phyloP scores from a whole-genome alignment of 2,113 vertebrate genomes.

The Leucopternis melanops region DNA sequence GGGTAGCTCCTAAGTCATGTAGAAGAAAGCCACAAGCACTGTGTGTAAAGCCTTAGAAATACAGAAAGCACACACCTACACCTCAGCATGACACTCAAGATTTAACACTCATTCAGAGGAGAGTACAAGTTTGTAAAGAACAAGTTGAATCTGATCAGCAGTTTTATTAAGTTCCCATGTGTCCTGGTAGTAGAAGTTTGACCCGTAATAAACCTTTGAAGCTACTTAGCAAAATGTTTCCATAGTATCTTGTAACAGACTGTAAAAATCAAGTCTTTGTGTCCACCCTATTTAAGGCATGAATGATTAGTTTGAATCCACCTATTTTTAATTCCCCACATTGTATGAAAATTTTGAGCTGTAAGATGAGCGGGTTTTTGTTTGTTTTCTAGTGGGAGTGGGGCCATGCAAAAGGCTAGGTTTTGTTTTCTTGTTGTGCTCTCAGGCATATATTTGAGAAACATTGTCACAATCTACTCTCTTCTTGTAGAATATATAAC shows the following conservation, averaged over 20 bases:
- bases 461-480: not conserved
- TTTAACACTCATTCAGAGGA: not conserved
- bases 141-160: not conserved
- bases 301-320: not conserved
- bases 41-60: not conserved
- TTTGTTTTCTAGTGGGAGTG: not conserved
- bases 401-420: not conserved
- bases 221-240: not conserved
- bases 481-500: not conserved
- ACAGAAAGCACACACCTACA: not conserved
- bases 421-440: not conserved
- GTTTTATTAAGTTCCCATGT: not conserved
- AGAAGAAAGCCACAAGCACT: not conserved
- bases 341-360: not conserved
- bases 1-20: not conserved
- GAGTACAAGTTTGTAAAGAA: not conserved
- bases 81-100: not conserved
- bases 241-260: not conserved
- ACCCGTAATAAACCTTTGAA: not conserved
- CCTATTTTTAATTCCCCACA: not conserved
- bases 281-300: not conserved
- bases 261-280: not conserved
- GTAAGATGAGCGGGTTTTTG: accelerated
- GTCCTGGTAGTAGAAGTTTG: not conserved
- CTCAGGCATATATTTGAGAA: not conserved